phyloP scores from a whole-genome alignment of 2,113 vertebrate genomes.

The Willisornis vidua region DNA sequence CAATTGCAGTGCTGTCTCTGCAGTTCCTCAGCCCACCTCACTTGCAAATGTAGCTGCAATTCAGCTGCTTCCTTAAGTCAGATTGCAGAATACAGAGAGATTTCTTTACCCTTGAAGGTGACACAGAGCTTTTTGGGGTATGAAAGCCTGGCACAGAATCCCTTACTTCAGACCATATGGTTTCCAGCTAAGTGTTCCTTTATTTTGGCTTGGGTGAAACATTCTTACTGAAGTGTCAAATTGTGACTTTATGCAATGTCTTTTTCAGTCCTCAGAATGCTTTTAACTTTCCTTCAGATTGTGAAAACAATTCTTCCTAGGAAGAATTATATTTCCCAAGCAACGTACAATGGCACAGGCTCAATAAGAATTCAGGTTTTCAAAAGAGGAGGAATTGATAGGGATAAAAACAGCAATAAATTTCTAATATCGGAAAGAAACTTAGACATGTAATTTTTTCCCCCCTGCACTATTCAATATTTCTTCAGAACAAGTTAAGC shows the following conservation, averaged over 20 bases:
- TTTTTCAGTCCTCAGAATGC: conserved; percentile 51
- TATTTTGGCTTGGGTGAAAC: conserved; percentile 58
- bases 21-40: background rate
- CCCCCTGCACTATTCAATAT: background rate
- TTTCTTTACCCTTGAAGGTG: background rate
- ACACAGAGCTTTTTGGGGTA: background rate
- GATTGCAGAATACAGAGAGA: background rate
- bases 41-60: background rate
- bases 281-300: conserved; percentile 45
- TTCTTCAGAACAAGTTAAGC: conserved; percentile 27
- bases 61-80: background rate
- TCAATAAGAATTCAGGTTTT: conserved; percentile 22
- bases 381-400: conserved; percentile 35
- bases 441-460: background rate
- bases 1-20: background rate
- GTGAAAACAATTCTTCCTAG: conserved; percentile 39
- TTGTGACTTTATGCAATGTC: conserved; percentile 47
- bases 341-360: background rate
- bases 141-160: conserved; percentile 8
- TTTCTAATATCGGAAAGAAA: conserved; percentile 58
- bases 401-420: conserved; percentile 34
- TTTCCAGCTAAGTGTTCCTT: conserved; percentile 48
- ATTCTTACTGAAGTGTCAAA: conserved; percentile 47
- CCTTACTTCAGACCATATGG: conserved; percentile 8
- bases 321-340: conserved; percentile 61